Conservation (phyloP, 1,140 invertebrate genomes). For the Procambarus clarkii region DNA sequence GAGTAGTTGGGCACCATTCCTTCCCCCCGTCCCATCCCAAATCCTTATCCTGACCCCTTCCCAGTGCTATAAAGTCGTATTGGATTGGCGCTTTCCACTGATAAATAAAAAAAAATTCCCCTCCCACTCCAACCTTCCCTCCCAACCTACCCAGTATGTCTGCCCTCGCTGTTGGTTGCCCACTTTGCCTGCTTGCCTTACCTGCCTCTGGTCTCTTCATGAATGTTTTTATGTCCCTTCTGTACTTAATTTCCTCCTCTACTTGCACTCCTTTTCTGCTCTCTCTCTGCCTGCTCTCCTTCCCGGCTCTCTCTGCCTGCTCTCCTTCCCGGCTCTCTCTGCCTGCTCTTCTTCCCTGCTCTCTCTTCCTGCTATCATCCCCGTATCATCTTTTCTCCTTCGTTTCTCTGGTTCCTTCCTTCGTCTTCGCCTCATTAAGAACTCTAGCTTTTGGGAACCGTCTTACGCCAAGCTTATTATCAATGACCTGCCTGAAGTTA, state of each 20-base stretch:
- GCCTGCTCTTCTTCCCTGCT: background rate
- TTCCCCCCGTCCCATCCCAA: no score
- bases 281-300: no score
- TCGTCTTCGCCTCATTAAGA: background rate
- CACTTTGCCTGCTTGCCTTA: background rate
- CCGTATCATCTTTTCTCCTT: background rate
- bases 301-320: no score
- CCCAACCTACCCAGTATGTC: background rate
- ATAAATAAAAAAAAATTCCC: no score
- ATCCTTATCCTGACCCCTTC: no score
- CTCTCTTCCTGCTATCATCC: background rate
- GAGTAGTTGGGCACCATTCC: no score
- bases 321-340: background rate
- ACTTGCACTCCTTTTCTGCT: background rate
- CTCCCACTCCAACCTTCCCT: background rate
- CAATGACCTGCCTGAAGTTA: slow-evolving; percentile 7
- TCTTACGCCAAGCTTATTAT: background rate
- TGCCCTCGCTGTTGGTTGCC: background rate
- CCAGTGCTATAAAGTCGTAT: no score
- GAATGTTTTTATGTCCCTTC: background rate
- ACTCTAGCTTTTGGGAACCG: background rate
- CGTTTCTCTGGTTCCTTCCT: background rate
- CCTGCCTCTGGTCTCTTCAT: background rate
- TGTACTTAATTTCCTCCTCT: background rate
- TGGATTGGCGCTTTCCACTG: no score